Conservation (phyloP, 2,888 invertebrate species). For the Lycophotia porphyrea region DNA sequence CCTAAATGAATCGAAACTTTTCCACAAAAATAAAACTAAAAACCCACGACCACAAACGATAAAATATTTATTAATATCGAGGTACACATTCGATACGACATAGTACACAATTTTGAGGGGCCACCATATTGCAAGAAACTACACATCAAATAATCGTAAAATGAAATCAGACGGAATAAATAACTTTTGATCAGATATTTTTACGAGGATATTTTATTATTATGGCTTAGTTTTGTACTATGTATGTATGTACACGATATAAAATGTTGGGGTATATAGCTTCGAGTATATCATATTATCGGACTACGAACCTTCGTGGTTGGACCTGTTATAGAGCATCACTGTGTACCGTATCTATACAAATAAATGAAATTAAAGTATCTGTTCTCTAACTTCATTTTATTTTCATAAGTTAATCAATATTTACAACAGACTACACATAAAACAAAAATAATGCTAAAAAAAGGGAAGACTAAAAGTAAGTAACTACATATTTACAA, state of each 20-base stretch:
- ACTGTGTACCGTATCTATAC: no score
- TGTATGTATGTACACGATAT: slow-evolving; percentile 5
- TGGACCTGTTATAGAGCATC: neutral
- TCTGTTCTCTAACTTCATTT: no score
- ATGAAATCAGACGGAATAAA: slow-evolving; percentile 61
- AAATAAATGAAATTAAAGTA: no score
- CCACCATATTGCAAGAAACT: slow-evolving; percentile 48
- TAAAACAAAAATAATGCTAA: no score
- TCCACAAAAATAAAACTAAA: slow-evolving; percentile 15
- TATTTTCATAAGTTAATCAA: no score
- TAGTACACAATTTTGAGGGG: slow-evolving; percentile 41
- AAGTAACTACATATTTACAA: no score
- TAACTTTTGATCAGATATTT: slow-evolving; percentile 62
- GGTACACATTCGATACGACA: slow-evolving; percentile 29
- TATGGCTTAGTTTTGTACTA: slow-evolving; percentile 43
- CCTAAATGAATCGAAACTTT: neutral
- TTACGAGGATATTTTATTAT: slow-evolving; percentile 60
- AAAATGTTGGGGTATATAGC: slow-evolving; percentile 3
- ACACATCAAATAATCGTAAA: slow-evolving; percentile 65
- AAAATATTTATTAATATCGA: slow-evolving; percentile 40
- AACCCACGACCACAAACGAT: neutral
- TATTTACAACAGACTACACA: no score
- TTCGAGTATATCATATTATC: slow-evolving; percentile 4
- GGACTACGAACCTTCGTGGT: neutral
- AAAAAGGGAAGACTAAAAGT: no score